Evolutionary conservation across 2,888 invertebrate genomes (phyloP).

Genomic region (Eilema sororculum): DNA sequence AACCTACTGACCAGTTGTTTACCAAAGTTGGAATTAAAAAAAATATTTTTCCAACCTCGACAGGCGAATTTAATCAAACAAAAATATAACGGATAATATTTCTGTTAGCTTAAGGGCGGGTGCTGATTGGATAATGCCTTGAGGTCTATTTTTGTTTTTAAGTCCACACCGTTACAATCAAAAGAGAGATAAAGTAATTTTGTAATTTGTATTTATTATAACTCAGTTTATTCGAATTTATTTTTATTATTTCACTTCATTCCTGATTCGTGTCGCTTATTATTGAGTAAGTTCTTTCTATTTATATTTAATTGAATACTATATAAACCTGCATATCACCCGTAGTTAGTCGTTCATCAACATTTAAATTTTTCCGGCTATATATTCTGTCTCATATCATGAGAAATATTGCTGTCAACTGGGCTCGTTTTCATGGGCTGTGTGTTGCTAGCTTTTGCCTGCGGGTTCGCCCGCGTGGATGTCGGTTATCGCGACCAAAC

Average conservation of each 20-base stretch:
- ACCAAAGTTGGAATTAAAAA: conserved; percentile 29
- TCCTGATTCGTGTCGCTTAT: too few species aligned
- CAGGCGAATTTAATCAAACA: conserved; percentile 58
- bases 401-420: too few species aligned
- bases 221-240: neutral
- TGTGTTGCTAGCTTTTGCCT: too few species aligned
- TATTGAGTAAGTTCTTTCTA: too few species aligned
- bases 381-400: too few species aligned
- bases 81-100: conserved; percentile 58
- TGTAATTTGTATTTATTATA: neutral
- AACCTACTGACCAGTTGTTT: conserved; percentile 32
- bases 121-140: conserved; percentile 49
- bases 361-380: too few species aligned
- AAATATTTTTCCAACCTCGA: conserved; percentile 27
- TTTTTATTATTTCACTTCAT: neutral
- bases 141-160: conserved; percentile 27
- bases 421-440: too few species aligned
- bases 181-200: neutral
- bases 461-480: too few species aligned
- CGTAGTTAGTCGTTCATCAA: too few species aligned
- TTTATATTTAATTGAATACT: too few species aligned
- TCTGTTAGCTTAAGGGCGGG: conserved; percentile 43
- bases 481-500: too few species aligned
- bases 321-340: too few species aligned
- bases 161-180: conserved; percentile 21